Evolutionary conservation across 92 coral and sea anemone species (phyloP), one percentile per base, ranked within the genome.

Genomic region (Epizoanthus stellaris): DNA sequence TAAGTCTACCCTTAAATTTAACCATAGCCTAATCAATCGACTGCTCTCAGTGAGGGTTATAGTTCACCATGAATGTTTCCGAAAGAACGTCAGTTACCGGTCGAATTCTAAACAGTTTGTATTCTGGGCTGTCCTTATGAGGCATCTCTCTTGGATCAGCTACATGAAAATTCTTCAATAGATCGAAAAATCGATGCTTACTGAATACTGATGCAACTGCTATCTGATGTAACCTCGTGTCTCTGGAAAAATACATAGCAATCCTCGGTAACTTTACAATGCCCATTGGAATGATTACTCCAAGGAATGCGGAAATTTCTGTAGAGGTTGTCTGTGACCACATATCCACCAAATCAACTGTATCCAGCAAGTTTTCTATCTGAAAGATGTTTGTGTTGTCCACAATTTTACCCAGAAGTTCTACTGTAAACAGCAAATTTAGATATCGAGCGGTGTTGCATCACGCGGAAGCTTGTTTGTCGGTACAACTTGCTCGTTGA

Each of bases 1-100:
- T 67, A n/a, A 82, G 67, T 30, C 80, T 42, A 17, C 89, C 75
- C 17, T 81, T 87, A 54, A 62, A 81, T 67, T 81, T 87, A 0
- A 87, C 65, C 87, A 62, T 81, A 30, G 87, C 84, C 70, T 82
- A 70, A 38, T 87, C 82, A n/a, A 81, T 25, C 1, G 70, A 80
- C 62, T 87, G 83, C 34, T 87, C 90, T 23, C 30, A 3, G 82
- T 81, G 77, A 49, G 67, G 86, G 8, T 80, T 19, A 36, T 80
- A 77, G 61, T 40, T 80, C 40, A n/a, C 19, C 38, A 43, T 19
- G 45, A 72, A 80, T 25, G 60, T 42, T 43, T 71, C 58, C 5
- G 76, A 4, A 30, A 70, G 54, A 70, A 1, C 47, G 76, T 42
- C 58, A n/a, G 47, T 17, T 20, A 10, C 76, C 17, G 76, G 60